phyloP scores from a whole-genome alignment of 2,113 vertebrate species.

The Peucedramus taeniatus region DNA sequence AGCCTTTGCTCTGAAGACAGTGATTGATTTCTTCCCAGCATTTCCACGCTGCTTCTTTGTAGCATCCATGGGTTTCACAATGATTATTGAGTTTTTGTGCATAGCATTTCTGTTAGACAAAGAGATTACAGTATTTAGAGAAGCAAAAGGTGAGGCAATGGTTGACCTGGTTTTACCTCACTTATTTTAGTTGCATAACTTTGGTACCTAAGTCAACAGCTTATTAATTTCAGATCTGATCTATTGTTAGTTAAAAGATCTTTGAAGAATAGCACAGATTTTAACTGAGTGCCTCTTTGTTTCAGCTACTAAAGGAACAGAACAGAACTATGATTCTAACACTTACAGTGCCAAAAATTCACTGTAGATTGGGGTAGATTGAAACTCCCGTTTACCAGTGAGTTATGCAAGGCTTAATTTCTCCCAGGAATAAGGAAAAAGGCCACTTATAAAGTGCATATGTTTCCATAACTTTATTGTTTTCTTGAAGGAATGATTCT shows the following conservation, averaged over 20 bases:
- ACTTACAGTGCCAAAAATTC: neutral
- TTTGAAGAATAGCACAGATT: neutral
- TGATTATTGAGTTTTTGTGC: neutral
- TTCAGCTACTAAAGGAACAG: neutral
- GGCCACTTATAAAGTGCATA: neutral
- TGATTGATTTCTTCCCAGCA: constrained; percentile 11
- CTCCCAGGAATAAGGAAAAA: neutral
- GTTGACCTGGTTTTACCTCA: neutral
- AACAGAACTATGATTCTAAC: neutral
- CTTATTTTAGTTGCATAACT: neutral
- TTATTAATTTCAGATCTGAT: neutral
- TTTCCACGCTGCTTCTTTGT: neutral
- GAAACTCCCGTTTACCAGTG: neutral
- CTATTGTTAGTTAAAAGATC: neutral
- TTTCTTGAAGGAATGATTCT: neutral
- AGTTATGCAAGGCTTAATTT: neutral
- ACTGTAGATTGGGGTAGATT: neutral
- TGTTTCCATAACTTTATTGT: neutral
- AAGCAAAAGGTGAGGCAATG: neutral
- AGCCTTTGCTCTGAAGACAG: neutral
- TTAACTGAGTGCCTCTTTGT: neutral
- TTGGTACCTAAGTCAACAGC: neutral
- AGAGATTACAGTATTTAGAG: neutral
- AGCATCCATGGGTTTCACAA: neutral
- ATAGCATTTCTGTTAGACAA: neutral